Conservation (phyloP, 2,113 vertebrate species). For the Lamprologus callipterus region DNA sequence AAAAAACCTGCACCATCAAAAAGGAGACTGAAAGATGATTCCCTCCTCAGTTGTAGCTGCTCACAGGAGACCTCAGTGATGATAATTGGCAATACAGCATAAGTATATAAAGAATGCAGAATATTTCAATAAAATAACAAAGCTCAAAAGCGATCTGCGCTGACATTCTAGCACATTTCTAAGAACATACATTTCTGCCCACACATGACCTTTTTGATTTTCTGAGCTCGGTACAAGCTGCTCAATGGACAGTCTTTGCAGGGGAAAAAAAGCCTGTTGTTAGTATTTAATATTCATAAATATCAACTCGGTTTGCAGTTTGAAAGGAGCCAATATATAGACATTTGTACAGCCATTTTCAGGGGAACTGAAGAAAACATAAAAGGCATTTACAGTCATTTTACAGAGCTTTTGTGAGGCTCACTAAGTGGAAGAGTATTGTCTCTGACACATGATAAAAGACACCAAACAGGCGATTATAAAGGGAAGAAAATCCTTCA, state of each 20-base stretch:
- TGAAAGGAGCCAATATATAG: neutral
- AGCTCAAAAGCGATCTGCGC: slow-evolving; percentile 30
- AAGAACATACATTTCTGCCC: slow-evolving; percentile 40
- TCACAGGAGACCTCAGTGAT: neutral
- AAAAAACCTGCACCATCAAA: neutral
- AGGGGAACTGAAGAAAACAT: neutral
- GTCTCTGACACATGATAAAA: slow-evolving; percentile 30
- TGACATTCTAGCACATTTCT: slow-evolving; percentile 51
- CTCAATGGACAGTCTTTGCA: neutral
- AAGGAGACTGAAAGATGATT: neutral
- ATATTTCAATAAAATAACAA: slow-evolving; percentile 12
- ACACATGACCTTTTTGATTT: slow-evolving; percentile 39
- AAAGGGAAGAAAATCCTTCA: slow-evolving; percentile 34
- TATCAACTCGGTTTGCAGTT: neutral
- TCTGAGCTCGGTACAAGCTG: neutral
- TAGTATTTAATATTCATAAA: slow-evolving; percentile 21
- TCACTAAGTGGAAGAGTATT: neutral
- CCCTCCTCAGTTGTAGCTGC: neutral
- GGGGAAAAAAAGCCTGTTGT: neutral
- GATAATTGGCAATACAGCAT: neutral
- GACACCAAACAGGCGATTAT: slow-evolving; percentile 3
- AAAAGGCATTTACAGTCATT: neutral
- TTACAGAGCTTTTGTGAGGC: neutral
- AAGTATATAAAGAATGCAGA: neutral
- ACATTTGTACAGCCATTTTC: neutral